These are phyloP conservation scores for Microtus montanus DNA, from an alignment of 2,113 vertebrate species.

Conservation along the genomic window DNA sequence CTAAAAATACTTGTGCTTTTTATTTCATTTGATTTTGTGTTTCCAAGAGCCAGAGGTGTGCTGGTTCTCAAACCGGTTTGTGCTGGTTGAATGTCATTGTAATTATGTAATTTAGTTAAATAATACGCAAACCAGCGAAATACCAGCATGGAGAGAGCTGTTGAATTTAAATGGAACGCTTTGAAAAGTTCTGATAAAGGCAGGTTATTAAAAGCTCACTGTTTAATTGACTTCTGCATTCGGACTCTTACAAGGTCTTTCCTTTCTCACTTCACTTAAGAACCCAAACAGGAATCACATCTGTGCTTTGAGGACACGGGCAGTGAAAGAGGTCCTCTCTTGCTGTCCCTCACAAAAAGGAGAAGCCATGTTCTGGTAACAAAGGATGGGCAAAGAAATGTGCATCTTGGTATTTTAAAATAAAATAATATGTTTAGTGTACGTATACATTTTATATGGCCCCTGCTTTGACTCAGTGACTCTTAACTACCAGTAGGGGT, in stretches of 20 bases:
- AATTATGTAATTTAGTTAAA: slow-evolving; percentile 64
- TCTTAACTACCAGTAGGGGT: not conserved
- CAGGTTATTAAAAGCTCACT: slow-evolving; percentile 16
- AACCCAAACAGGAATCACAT: not conserved
- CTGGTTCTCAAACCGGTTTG: slow-evolving; percentile 21
- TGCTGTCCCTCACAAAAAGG: not conserved
- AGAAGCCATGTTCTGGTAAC: not conserved
- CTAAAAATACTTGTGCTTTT: not conserved
- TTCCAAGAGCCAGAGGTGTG: not conserved
- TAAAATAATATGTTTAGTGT: not conserved
- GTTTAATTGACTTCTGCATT: slow-evolving; percentile 14
- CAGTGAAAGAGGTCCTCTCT: not conserved
- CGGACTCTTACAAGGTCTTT: not conserved
- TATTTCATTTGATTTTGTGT: not conserved
- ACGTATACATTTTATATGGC: not conserved
- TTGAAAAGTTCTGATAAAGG: slow-evolving; percentile 48
- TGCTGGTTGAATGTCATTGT: slow-evolving; percentile 38
- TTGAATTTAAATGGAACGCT: slow-evolving; percentile 48
- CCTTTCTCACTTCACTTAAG: not conserved
- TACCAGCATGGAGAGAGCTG: not conserved
- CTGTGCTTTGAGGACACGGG: not conserved
- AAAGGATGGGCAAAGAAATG: not conserved
- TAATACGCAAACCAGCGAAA: slow-evolving; percentile 29
- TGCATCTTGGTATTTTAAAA: not conserved
- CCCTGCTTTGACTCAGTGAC: not conserved